phyloP scores from a whole-genome alignment of 1,140 invertebrate genomes.

The Lepidurus packardi region DNA sequence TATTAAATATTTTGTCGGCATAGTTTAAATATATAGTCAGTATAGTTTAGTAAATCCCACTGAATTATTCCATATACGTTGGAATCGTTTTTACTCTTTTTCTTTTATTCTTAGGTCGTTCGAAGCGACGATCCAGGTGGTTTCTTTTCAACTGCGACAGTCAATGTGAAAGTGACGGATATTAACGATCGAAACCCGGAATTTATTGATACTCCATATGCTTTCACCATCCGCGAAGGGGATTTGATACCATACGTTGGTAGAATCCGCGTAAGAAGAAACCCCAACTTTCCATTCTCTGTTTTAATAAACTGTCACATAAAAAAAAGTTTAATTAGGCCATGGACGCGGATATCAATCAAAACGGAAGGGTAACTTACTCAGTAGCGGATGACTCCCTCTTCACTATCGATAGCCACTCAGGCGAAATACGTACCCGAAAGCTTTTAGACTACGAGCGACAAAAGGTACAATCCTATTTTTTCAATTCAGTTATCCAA shows the following conservation, averaged over 20 bases:
- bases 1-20: too few relatives aligned
- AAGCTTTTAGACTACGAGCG: slow-evolving; percentile 75
- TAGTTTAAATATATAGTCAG: not conserved
- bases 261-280: slow-evolving; percentile 59
- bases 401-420: slow-evolving; percentile 68
- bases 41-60: too few relatives aligned
- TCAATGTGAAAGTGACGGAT: slow-evolving; percentile 81
- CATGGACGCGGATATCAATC: slow-evolving; percentile 68
- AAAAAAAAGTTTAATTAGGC: slow-evolving; percentile 38
- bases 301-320: not conserved
- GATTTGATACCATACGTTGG: slow-evolving; percentile 61
- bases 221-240: slow-evolving; percentile 77
- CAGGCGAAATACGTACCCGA: slow-evolving; percentile 69
- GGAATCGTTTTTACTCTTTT: slow-evolving; percentile 24
- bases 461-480: slow-evolving; percentile 50
- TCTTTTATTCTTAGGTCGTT: slow-evolving; percentile 55
- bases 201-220: slow-evolving; percentile 49
- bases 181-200: slow-evolving; percentile 68
- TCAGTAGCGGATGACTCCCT: slow-evolving; percentile 69
- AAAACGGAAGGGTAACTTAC: slow-evolving; percentile 54
- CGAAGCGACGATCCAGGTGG: slow-evolving; percentile 79
- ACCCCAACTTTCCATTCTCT: not conserved
- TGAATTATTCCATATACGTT: not conserved
- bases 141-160: slow-evolving; percentile 68
- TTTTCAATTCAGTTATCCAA: slow-evolving; percentile 28